Evolutionary conservation across 2,113 vertebrate genomes (phyloP), one percentile per base, ranked within the genome.

Genomic region (Pachypanchax playfairii): DNA sequence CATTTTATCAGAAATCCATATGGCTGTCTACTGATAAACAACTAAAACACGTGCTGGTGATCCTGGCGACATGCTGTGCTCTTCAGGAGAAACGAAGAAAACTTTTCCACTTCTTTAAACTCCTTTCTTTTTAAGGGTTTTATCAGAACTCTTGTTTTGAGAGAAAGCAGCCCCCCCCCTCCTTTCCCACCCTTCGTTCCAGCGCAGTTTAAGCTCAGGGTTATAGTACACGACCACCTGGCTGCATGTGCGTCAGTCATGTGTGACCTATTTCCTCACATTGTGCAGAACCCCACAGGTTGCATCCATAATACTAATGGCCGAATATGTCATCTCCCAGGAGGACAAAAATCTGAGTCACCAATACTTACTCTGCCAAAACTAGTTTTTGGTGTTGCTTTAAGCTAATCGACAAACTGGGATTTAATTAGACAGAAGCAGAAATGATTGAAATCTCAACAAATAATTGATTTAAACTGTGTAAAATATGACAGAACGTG

Each of bases 191-290:
- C 14, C n/a, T 14, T 49, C 5, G 62, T n/a, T 74, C 63, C 65
- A 55, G 53, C 61, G 7, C 29, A 44, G 54, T 51, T 70, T 10
- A 5, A 44, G 54, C 70, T 52, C 59, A 31, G 82, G 75, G 77
- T 81, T 71, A 72, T 18, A 51, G 29, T 5, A 18, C 43, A 15
- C 6, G 39, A 70, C 70, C 88, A 91, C 77, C 85, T 91, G 89
- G 82, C 57, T 41, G 39, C 46, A 33, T 65, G 71, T 87, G 83
- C 85, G 82, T 87, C 76, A 85, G 79, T 86, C 79, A 85, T 69
- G 73, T 57, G 73, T 28, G 9, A 49, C 48, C 61, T 56, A 71
- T 90, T 90, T 90, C 90, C 90, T 90, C 68, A n/a, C 65, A 92
- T 90, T 91, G 89, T 90, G 76, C 72, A 74, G 42, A 47, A 24